phyloP scores from a whole-genome alignment of 2,113 vertebrate genomes.

The Triplophysa tibetana region DNA sequence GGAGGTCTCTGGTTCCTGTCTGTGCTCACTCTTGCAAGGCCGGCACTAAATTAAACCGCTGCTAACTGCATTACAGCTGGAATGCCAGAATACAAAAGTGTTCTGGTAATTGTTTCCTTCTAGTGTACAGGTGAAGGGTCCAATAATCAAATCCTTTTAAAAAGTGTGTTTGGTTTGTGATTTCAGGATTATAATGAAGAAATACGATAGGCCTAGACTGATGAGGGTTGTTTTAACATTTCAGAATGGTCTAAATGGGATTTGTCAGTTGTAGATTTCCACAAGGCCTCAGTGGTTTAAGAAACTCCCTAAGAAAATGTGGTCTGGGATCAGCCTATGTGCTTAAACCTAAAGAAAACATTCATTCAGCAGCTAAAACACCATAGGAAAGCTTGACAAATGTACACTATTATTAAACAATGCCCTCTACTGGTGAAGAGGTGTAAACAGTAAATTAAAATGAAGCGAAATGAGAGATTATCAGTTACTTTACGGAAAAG shows the following conservation, averaged over 20 bases:
- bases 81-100: conserved; percentile 19
- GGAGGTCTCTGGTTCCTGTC: conserved; percentile 36
- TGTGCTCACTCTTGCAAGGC: conserved; percentile 20
- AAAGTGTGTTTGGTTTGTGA: neutral
- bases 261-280: neutral
- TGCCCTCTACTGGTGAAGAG: neutral
- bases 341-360: no score
- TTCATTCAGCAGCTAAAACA: no score
- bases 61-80: conserved; percentile 16
- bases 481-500: no score
- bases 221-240: neutral
- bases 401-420: neutral
- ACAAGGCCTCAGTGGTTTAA: no score
- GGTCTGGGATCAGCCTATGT: neutral
- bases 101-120: conserved; percentile 40
- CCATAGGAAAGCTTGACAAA: no score
- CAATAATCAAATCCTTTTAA: no score
- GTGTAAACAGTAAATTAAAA: neutral
- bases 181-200: neutral
- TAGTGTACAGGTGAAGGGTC: conserved; percentile 18
- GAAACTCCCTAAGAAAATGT: neutral
- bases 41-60: conserved; percentile 24
- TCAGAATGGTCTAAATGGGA: neutral
- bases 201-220: neutral
- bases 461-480: neutral